Evolutionary conservation across 2,113 vertebrate genomes (phyloP), one percentile per base, ranked within the genome.

Genomic region (Eptesicus fuscus): DNA sequence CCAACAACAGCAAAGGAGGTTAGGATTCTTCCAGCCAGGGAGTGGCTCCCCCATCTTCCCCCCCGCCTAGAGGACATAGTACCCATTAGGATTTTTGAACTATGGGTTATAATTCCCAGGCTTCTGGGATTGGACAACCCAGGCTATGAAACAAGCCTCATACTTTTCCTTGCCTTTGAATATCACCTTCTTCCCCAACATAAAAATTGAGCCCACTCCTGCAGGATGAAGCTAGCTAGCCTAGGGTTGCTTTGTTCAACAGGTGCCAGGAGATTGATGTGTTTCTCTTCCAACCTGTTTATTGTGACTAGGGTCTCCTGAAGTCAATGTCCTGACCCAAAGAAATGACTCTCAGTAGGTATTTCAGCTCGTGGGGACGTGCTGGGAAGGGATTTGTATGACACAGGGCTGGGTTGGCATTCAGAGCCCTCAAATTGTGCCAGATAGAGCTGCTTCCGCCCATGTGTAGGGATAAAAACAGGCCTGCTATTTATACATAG

Each of bases 381-480:
- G 73, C 88, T 88, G 77, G 59, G 87, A 44, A 93, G 70, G n/a
- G 42, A 89, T 18, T 83, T 91, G 37, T 88, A 83, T 91, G 91
- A 94, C 93, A 95, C 37, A 69, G 79, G 90, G 59, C 88, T 96
- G 90, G 73, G 78, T 71, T 96, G 91, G 91, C 97, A 96, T 95
- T 94, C 93, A 96, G 78, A 96, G 63, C 47, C 88, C 90, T 95
- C 87, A 88, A 28, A 44, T 70, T 88, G 95, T 93, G 92, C 95
- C 96, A 97, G 65, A 92, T 80, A 88, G 92, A 95, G 92, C 77
- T n/a, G 82, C 84, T 92, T 95, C 90, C 70, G 95, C 67, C 77
- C 70, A 12, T 92, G 92, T 80, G 87, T 95, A 88, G 74, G 40
- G 88, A 96, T 95, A 95, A 93, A 96, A 95, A 95, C 96, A 95